Base-by-base conservation (phyloP, 2,113 vertebrate genomes). In the Solea senegalensis region DNA sequence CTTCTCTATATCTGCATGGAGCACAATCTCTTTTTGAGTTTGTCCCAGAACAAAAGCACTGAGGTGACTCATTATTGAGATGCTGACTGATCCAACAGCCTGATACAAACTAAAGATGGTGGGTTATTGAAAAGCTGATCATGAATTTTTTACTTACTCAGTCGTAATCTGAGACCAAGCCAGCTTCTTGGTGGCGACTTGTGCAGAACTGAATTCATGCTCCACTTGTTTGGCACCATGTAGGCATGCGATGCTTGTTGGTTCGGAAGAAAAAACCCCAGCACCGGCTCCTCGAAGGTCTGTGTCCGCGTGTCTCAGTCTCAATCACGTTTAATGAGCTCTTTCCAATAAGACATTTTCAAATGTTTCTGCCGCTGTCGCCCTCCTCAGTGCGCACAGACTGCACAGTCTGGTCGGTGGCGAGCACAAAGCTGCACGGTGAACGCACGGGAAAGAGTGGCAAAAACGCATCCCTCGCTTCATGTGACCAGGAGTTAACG, bases 151-250 rank as follows among this genome's bases (percentile, higher is more conserved):
- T 49, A 94, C 94, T 95, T 82, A 94, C 93, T 79, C 6, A 92
- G 87, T 60, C 91, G 84, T 9, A 91, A 61, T 28, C 86, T 73
- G 60, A 95, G 91, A 4, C 89, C 87, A 0, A 94, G 92, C 91
- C 94, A 93, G 81, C 90, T 92, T 57, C 76, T 84, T 2, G 93
- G 92, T 3, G 93, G 92, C 7, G 93, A 93, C 48, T 93, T 94
- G 76, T 94, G 89, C 62, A 91, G 87, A 63, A 85, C 90, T 7
- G 93, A 88, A 72, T 83, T 94, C 90, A 93, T 91, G 68, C 16
- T 92, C 87, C 93, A 93, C 91, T 93, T 94, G 90, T 88, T 92
- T 39, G 93, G 93, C 66, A 93, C 93, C 91, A 92, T 94, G 76
- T 55, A 72, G 13, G 61, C 78, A 51, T 43, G 60, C 66, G 52